Conservation (phyloP, 2,113 vertebrate genomes). For the Actenoides hombroni region DNA sequence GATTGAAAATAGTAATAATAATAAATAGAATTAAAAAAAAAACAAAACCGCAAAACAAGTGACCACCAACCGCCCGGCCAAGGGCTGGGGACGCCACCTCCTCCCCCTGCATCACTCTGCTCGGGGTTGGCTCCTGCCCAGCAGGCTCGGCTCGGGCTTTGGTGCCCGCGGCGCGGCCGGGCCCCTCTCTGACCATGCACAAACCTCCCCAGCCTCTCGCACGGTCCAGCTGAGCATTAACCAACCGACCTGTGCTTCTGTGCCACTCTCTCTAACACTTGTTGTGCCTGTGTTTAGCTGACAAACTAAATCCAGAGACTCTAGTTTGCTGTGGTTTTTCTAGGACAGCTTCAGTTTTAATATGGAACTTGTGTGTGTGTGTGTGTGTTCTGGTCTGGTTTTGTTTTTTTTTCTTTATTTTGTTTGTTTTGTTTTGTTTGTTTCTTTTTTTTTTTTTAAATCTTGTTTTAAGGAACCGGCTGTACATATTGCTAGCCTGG, state of each 20-base stretch:
- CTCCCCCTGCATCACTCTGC: background rate
- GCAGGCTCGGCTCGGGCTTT: no score
- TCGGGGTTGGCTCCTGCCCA: no score
- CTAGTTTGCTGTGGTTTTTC: background rate
- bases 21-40: no score
- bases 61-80: background rate
- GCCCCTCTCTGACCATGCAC: no score
- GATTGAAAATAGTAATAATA: background rate
- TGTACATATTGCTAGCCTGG: background rate
- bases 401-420: background rate
- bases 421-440: no score
- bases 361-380: background rate
- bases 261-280: slow-evolving; percentile 40
- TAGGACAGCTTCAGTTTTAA: slow-evolving; percentile 21
- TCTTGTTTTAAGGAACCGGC: background rate
- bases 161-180: no score
- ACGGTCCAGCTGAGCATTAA: accelerated
- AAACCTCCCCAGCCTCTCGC: background rate
- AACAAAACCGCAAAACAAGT: no score
- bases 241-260: background rate
- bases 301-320: background rate
- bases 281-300: slow-evolving; percentile 45
- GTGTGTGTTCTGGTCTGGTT: no score
- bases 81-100: background rate
- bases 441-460: background rate